These are phyloP conservation scores for Phoebastria nigripes DNA, from an alignment of 2,797 vertebrate species.

Conservation along the genomic window DNA sequence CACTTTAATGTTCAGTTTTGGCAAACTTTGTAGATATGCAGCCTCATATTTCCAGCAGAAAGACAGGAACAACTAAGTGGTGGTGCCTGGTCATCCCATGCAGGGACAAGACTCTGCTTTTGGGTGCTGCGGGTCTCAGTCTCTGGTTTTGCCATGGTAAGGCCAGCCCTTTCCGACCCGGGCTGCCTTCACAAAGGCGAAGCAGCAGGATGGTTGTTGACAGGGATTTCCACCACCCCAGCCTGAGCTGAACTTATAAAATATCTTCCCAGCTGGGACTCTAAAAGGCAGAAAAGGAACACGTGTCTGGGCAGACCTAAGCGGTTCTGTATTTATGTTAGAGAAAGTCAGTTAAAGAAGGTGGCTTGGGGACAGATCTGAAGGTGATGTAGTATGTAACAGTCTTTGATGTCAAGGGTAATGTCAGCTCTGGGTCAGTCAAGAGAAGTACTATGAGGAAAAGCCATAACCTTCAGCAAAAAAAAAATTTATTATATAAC, in stretches of 20 bases:
- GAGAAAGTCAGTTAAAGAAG: not conserved
- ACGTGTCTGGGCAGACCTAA: fast-evolving
- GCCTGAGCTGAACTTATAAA: not conserved
- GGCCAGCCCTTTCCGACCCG: not conserved
- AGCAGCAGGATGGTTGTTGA: not conserved
- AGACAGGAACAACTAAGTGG: not conserved
- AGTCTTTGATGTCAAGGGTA: not conserved
- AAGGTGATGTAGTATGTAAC: not conserved
- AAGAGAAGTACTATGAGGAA: not conserved
- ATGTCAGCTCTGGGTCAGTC: not conserved
- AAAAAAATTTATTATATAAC: not conserved
- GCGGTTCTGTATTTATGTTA: not conserved
- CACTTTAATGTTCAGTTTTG: not conserved
- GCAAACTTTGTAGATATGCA: not conserved
- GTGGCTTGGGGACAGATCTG: not conserved
- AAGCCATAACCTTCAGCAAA: not conserved
- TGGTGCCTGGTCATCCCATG: fast-evolving
- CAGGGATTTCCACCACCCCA: not conserved
- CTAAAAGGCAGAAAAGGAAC: not conserved
- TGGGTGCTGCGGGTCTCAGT: not conserved
- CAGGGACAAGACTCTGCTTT: not conserved
- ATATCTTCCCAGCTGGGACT: not conserved
- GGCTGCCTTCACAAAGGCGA: not conserved
- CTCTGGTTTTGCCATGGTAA: not conserved
- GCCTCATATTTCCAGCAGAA: not conserved